Conservation (phyloP, 2,797 vertebrate species). For the Denticeps clupeoides region DNA sequence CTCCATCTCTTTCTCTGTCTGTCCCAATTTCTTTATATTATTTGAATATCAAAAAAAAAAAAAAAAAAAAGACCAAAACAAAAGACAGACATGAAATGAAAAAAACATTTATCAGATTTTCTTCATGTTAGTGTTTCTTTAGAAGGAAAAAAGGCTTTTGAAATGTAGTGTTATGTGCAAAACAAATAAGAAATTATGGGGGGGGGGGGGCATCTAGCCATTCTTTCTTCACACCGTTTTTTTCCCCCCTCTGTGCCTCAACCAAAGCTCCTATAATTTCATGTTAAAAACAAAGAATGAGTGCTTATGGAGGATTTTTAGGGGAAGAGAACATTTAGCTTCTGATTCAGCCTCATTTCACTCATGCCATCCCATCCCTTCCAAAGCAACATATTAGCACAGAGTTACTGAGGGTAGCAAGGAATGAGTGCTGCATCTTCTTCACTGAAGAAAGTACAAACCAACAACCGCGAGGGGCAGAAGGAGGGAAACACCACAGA, state of each 20-base stretch:
- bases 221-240: not conserved
- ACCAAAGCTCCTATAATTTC: slow-evolving; percentile 9
- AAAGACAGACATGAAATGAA: slow-evolving; percentile 20
- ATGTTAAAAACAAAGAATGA: not conserved
- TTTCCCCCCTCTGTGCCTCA: not conserved
- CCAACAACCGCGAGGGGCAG: slow-evolving; percentile 27
- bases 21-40: not conserved
- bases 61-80: slow-evolving; percentile 25
- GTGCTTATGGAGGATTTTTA: not conserved
- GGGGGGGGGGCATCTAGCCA: too few species aligned
- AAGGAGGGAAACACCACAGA: not conserved
- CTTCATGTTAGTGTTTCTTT: slow-evolving; percentile 26
- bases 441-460: slow-evolving; percentile 46
- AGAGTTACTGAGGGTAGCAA: slow-evolving; percentile 6
- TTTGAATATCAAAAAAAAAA: slow-evolving; percentile 17
- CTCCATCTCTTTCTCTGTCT: not conserved
- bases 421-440: slow-evolving; percentile 25
- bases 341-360: slow-evolving; percentile 2
- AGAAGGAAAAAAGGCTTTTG: slow-evolving; percentile 17
- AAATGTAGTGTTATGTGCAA: not conserved
- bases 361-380: slow-evolving; percentile 5
- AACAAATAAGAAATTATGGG: too few species aligned
- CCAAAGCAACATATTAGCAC: too few species aligned
- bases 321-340: slow-evolving; percentile 15
- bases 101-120: slow-evolving; percentile 26